phyloP scores from a whole-genome alignment of 2,113 vertebrate genomes.

The Semicossyphus pulcher region DNA sequence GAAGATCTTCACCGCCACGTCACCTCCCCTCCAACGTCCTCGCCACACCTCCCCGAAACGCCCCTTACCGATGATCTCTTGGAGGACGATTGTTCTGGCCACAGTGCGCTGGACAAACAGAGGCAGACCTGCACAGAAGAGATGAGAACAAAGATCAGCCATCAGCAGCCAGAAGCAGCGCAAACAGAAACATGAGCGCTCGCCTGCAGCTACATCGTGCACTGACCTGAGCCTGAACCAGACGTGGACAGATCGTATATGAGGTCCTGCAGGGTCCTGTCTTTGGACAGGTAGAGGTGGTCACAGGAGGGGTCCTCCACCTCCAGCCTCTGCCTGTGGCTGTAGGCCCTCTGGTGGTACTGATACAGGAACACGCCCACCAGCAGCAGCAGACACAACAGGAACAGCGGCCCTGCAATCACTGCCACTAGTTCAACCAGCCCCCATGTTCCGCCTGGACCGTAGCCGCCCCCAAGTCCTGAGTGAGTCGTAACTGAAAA shows the following conservation, averaged over 20 bases:
- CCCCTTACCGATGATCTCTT: slow-evolving; percentile 97
- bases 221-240: slow-evolving; percentile 94
- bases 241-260: slow-evolving; percentile 96
- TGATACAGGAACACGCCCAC: slow-evolving; percentile 90
- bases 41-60: slow-evolving; percentile 98
- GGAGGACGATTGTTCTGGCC: slow-evolving; percentile 94
- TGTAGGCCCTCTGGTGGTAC: slow-evolving; percentile 91
- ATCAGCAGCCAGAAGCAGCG: neutral
- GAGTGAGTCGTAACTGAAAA: slow-evolving; percentile 56
- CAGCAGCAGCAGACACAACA: slow-evolving; percentile 90
- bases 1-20: slow-evolving; percentile 98
- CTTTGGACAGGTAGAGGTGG: slow-evolving; percentile 93
- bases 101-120: slow-evolving; percentile 96
- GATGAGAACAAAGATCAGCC: neutral
- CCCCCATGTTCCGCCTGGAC: slow-evolving; percentile 84
- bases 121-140: slow-evolving; percentile 86
- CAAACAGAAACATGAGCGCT: neutral
- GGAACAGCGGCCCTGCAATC: slow-evolving; percentile 90
- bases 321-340: slow-evolving; percentile 93
- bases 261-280: slow-evolving; percentile 95
- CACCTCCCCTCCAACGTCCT: slow-evolving; percentile 92
- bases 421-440: slow-evolving; percentile 93
- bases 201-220: neutral
- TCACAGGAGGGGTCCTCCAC: slow-evolving; percentile 95
- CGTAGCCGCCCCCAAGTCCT: slow-evolving; percentile 59